Evolutionary conservation across 1,140 invertebrate genomes (phyloP), one percentile per base, ranked within the genome.

Genomic region (Cydia pomonella): DNA sequence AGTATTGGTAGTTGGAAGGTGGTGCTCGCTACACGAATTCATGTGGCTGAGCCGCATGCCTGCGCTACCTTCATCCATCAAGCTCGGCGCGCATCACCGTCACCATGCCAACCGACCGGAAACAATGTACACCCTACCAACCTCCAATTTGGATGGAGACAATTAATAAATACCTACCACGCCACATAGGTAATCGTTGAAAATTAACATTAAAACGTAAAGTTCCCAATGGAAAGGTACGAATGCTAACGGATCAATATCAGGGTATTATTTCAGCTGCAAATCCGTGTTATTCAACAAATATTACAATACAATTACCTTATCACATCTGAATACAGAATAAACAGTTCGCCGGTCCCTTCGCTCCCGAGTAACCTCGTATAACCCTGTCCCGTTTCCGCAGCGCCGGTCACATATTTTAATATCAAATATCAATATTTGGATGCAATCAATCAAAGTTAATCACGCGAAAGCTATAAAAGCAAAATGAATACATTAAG

Each of bases 391-490:
- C 77, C 50, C 73, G 73, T 71, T 82, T 79, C 41, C 79, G 72
- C 75, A 74, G 73, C 38, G 41, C 66, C 79, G 75, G 78, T 81
- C 82, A 78, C 78, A 80, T 80, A 84, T 84, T 84, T 83, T 85
- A 87, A 87, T 89, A 90, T 87, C 85, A 86, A 88, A 87, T 84
- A 88, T 90, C 87, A 92, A 91, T 91, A 91, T 92, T 92, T 92
- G 86, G 86, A 90, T 87, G 84, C 89, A 90, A 91, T 92, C 88
- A 90, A 91, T 92, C 89, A 92, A 89, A 92, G 84, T 89, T 91
- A 92, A 92, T 92, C 89, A 91, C 85, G 88, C 87, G 89, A 91
- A 91, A 90, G 89, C 89, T 87, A 91, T 90, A 91, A 90, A 91
- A 90, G 87, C 80, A 87, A 90, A 87, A 89, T 91, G 87, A 91